Evolutionary conservation across 2,888 invertebrate species (phyloP), one percentile per base, ranked within the genome.

Genomic region (Salticus scenicus): DNA sequence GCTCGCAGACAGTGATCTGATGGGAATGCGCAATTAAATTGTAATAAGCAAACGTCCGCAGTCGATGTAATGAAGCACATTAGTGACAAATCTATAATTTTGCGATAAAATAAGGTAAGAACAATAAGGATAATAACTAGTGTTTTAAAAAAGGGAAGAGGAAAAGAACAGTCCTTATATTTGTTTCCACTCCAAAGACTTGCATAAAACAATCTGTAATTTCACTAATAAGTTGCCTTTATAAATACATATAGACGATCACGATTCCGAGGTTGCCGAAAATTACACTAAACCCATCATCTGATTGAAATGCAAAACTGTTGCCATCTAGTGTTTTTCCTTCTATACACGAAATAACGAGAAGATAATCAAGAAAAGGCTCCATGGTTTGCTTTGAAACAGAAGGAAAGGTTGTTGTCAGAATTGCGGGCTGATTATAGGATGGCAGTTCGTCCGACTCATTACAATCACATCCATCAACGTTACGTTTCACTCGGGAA

Each of bases 391-490:
- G 75, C 75, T 75, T 82, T 82, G 82, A 82, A 82, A 82, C 82
- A 82, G 75, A 76, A 82, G 75, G 71, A 75, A 75, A 30, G 31
- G 20, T 63, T 69, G 82, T 76, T 82, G 82, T 82, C 75, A 75
- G 75, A 63, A 74, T 51, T 64, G 63, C 47, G 12, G 63, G 75
- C 74, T 82, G 82, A 82, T 82, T 82, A 82, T 67, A 82, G 82
- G 75, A 75, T 70, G 57, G 70, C 31, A 41, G 70, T 20, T 37
- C 14, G 70, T 42, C 47, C 70, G 67, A 82, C 75, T 82, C 82
- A 82, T 82, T 82, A 82, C 75, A 76, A 82, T 70, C 82, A 47
- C 82, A 82, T 82, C 82, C 82, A 82, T 82, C 82, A 82, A 75
- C 63, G 70, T 70, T 82, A 73, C 64, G 75, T 76, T 76, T 71